Conservation (phyloP, 1,140 invertebrate genomes). For the Dendroctonus ponderosae region DNA sequence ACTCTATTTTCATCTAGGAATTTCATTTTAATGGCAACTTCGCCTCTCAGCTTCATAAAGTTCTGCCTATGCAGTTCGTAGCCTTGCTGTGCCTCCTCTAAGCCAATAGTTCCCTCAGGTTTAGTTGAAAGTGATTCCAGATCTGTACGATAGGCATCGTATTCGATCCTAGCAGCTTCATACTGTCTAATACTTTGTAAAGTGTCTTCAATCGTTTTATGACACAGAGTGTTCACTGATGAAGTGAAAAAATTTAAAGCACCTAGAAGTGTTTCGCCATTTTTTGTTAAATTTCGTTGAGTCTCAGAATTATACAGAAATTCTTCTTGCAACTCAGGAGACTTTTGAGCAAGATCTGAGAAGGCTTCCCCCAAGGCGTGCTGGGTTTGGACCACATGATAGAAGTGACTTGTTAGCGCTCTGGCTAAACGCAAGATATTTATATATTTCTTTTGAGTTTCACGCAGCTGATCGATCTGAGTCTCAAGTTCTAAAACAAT, state of each 20-base stretch:
- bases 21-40: constrained; percentile 93
- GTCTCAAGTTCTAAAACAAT: constrained; percentile 78
- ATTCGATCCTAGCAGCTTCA: constrained; percentile 91
- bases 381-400: constrained; percentile 82
- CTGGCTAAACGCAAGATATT: constrained; percentile 84
- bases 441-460: constrained; percentile 92
- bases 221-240: constrained; percentile 90
- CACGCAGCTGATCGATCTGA: constrained; percentile 86
- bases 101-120: constrained; percentile 58
- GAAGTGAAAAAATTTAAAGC: constrained; percentile 96
- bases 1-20: constrained; percentile 96
- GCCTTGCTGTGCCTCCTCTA: constrained; percentile 78
- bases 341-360: constrained; percentile 91
- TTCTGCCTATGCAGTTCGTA: constrained; percentile 83
- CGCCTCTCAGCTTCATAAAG: constrained; percentile 87
- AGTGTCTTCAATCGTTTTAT: constrained; percentile 94
- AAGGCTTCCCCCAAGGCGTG: constrained; percentile 86
- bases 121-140: constrained; percentile 73
- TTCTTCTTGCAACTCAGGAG: constrained; percentile 91
- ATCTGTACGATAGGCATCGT: constrained; percentile 94
- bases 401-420: constrained; percentile 82
- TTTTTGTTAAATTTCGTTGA: constrained; percentile 88
- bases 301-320: constrained; percentile 95
- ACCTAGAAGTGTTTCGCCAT: constrained; percentile 87
- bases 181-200: constrained; percentile 90